Evolutionary conservation across 1,140 invertebrate species (phyloP), one percentile per base, ranked within the genome.

Genomic region (Ips typographus): DNA sequence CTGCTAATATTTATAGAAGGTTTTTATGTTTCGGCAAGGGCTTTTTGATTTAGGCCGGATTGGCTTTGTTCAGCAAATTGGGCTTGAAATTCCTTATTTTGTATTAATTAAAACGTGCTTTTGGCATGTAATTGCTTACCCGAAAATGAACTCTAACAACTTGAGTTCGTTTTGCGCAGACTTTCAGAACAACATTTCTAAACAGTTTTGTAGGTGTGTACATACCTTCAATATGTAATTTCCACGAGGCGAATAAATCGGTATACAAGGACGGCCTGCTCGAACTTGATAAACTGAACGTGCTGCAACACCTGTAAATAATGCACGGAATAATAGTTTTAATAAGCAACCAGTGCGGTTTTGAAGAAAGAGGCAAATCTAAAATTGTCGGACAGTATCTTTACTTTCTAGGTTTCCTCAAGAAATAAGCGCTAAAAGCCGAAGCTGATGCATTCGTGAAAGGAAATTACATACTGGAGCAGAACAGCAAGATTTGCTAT

Each of bases 171-270:
- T 22, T 22, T 22, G 22, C 22, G 22, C 22, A 6, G 22, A 49
- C 44, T 49, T 49, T 49, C 44, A 49, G 52, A 58, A 40, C 39
- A 38, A 58, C 38, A 38, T 58, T 58, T 58, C 7, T 40, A 60
- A 60, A 7, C 40, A 22, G 58, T 44, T 60, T 62, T 43, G 58
- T 60, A 60, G 58, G 58, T 60, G 58, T 60, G 52, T 55, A 22
- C 56, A 58, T 58, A 58, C 56, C 56, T 58, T 60, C 58, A 60
- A 36, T 62, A 51, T 51, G 38, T 62, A 51, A 51, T 62, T 62
- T 62, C 39, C 60, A 62, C 44, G 43, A 51, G 60, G 60, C 38
- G 47, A 51, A 62, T 62, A 62, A 62, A 62, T 62, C 39, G 43
- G 47, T 22, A 22, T 62, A 62, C 60, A 49, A 62, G 60, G 47